Percentiles rank a stretch among this genome's conserved stretches.
Conservation (phyloP, 2,797 vertebrate species). For the Sebastes itinus region DNA sequence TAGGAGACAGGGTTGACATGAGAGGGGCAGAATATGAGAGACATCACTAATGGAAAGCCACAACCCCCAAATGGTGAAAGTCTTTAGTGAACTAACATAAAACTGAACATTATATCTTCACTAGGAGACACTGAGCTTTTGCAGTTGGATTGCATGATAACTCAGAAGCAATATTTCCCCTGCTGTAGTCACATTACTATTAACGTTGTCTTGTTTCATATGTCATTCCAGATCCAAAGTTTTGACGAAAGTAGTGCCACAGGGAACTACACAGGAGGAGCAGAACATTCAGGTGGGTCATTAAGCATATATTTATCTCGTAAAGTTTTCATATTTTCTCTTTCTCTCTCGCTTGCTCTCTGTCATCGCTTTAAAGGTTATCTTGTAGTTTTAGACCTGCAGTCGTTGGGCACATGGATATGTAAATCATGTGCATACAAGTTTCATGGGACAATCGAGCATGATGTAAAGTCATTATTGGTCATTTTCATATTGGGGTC, state of each 20-base stretch:
- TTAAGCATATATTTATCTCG: not conserved
- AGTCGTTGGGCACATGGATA: not conserved
- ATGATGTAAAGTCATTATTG: not conserved
- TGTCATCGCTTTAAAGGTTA: not conserved
- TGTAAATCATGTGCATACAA: not conserved
- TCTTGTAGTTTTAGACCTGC: not conserved
- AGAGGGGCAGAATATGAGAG: not conserved
- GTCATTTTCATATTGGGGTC: slow-evolving; percentile 6
- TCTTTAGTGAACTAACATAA: not conserved
- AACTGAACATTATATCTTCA: not conserved
- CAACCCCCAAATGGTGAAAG: not conserved
- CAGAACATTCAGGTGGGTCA: slow-evolving; percentile 64
- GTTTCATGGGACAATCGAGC: not conserved
- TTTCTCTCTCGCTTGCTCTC: not conserved
- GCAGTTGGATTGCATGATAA: not conserved
- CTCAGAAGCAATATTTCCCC: not conserved
- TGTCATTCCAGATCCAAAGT: slow-evolving; percentile 84
- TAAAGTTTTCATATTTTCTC: not conserved
- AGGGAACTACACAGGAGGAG: slow-evolving; percentile 37
- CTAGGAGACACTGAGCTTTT: not conserved
- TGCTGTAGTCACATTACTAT: not conserved
- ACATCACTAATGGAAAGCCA: not conserved
- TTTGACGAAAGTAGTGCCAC: slow-evolving; percentile 83
- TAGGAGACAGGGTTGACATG: not conserved
- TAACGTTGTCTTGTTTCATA: not conserved